phyloP scores from a whole-genome alignment of 2,888 invertebrate species.

The Agapostemon virescens region DNA sequence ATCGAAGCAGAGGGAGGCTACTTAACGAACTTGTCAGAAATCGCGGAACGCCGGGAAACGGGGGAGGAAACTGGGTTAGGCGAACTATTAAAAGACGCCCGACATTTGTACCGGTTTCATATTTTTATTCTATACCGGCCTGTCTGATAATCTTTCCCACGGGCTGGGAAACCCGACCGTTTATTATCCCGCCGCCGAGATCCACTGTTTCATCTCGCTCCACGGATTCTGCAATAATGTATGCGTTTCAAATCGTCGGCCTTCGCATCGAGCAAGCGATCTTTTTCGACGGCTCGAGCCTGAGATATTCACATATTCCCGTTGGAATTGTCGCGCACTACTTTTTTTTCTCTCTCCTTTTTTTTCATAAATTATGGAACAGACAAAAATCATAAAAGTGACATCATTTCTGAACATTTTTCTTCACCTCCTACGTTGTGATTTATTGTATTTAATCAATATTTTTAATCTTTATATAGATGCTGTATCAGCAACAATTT shows the following conservation, averaged over 20 bases:
- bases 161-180: not conserved
- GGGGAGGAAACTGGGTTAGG: slow-evolving; percentile 40
- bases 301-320: not conserved
- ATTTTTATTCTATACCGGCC: slow-evolving; percentile 37
- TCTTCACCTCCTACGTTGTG: not conserved
- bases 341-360: not conserved
- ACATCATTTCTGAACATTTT: not conserved
- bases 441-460: too few species aligned
- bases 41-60: slow-evolving; percentile 23
- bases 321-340: not conserved
- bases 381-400: not conserved
- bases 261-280: not conserved
- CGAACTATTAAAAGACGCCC: slow-evolving; percentile 44
- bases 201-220: not conserved
- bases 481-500: not conserved
- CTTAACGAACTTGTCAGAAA: slow-evolving; percentile 42
- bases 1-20: not conserved
- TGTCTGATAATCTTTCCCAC: slow-evolving; percentile 18
- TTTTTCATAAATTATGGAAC: not conserved
- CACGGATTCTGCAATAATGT: not conserved
- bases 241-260: slow-evolving; percentile 1
- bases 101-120: slow-evolving; percentile 36
- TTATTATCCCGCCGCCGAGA: not conserved
- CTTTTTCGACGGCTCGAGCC: not conserved
- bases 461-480: not conserved